Percentiles rank a stretch among this genome's conserved stretches.
phyloP scores from a whole-genome alignment of 2,797 vertebrate species.

The Darevskia mixta region DNA sequence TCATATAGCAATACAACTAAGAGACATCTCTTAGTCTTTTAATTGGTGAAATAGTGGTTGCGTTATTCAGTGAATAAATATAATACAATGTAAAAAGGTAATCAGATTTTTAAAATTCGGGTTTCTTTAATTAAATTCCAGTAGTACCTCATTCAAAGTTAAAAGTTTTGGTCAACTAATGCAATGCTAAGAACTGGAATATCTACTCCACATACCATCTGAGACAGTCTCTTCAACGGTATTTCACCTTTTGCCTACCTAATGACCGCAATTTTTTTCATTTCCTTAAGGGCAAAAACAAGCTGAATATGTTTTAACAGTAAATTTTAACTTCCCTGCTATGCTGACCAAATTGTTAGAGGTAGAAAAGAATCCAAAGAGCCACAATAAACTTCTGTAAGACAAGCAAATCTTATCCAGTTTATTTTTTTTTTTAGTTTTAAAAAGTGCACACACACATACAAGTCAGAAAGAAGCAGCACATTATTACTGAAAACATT shows the following conservation, averaged over 20 bases:
- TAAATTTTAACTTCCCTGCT: constrained; percentile 59
- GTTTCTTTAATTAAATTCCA: constrained; percentile 58
- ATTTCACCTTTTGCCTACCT: constrained; percentile 77
- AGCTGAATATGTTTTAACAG: constrained; percentile 64
- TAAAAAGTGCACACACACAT: constrained; percentile 14
- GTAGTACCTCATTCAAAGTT: constrained; percentile 58
- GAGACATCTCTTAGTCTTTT: constrained; percentile 60
- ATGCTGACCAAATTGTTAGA: constrained; percentile 48
- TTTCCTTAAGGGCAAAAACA: constrained; percentile 78
- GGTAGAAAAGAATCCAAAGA: constrained; percentile 65
- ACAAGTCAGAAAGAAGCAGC: constrained; percentile 25
- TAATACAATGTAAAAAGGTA: constrained; percentile 53
- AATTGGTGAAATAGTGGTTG: constrained; percentile 41
- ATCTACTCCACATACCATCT: constrained; percentile 79
- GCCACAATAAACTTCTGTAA: constrained; percentile 70
- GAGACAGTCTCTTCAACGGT: constrained; percentile 71
- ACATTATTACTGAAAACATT: constrained; percentile 61
- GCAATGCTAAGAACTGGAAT: constrained; percentile 74
- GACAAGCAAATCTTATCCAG: constrained; percentile 66
- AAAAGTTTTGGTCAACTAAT: constrained; percentile 64
- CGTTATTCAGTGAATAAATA: constrained; percentile 36
- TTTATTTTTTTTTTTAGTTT: constrained; percentile 14
- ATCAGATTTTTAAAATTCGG: constrained; percentile 37
- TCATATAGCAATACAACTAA: constrained; percentile 49
- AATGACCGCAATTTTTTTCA: constrained; percentile 69